A percentile compares a stretch with the other conserved stretches of the same genome.
Conservation (phyloP, 1,140 invertebrate species). For the Pogonomyrmex barbatus region DNA sequence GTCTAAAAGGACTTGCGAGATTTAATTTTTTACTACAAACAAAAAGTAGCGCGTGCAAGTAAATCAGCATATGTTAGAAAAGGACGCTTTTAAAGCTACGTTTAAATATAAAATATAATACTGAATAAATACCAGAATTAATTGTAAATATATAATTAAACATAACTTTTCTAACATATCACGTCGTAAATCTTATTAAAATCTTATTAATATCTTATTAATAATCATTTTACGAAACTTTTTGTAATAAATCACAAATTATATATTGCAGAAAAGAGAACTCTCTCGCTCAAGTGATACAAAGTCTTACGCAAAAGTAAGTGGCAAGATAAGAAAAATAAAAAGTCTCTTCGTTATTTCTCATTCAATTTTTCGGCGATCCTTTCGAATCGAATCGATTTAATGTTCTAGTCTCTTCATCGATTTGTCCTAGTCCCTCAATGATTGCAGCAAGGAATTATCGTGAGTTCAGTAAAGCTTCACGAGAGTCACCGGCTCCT, state of each 20-base stretch:
- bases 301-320: background rate
- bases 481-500: slow-evolving; percentile 79
- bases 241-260: background rate
- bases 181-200: background rate
- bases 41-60: background rate
- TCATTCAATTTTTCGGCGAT: background rate
- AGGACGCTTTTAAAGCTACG: background rate
- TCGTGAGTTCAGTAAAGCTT: slow-evolving; percentile 78
- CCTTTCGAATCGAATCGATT: too few species aligned
- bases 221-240: background rate
- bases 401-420: too few species aligned
- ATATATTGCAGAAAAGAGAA: background rate
- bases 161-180: background rate
- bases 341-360: background rate
- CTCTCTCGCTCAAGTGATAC: background rate
- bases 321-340: background rate
- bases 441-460: background rate
- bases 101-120: background rate
- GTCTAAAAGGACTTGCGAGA: too few species aligned
- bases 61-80: background rate
- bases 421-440: background rate
- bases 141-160: background rate
- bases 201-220: background rate
- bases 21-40: background rate
- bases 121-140: background rate